Base-by-base conservation (phyloP, 2,797 vertebrate genomes). In the Taeniopygia guttata region DNA sequence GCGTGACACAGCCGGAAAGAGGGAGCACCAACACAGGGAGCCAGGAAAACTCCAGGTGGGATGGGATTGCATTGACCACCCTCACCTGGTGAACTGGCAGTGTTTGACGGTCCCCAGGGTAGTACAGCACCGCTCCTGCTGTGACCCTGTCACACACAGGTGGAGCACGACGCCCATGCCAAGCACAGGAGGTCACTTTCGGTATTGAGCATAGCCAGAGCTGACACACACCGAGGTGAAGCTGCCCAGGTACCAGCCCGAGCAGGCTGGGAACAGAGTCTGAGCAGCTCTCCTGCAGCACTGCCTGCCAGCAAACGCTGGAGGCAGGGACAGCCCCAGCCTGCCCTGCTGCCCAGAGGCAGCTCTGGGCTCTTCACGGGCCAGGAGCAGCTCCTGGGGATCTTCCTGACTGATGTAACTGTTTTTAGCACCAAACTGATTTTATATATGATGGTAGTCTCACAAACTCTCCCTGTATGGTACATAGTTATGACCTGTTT, bases 81-180 rank as follows among this genome's bases (percentile, higher is more conserved):
- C 16, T 34, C 30, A 30, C 23, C 21, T 0, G 0, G 51, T 22
- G 82, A 45, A 7, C 4, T 56, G 72, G 30, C 45, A 32, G 48
- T 4, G 3, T 48, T 63, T 30, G 18, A 19, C 8, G 0, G 3
- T 16, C 55, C 29, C 32, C 8, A 0, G 8, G 62, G 60, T 69
- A 42, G 36, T 2, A 9, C 1, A 16, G 70, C 48, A 40, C 29
- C 6, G 3, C 55, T 54, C 14, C 26, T 42, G 62, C 73, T 18
- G 13, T 38, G 84, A 45, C 26, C 43, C 42, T 55, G 64, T 26
- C 5, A 3, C 5, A 7, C 43, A 6, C 29, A 23, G 59, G 27
- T 18, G 67, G 46, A 84, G 64, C 20, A 34, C 0, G 0, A 58
- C 3, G 3, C 51, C 66, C 4, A 2, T 32, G 40, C 42, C 84